Conservation (phyloP, 1,140 invertebrate genomes). For the Orius insidiosus region DNA sequence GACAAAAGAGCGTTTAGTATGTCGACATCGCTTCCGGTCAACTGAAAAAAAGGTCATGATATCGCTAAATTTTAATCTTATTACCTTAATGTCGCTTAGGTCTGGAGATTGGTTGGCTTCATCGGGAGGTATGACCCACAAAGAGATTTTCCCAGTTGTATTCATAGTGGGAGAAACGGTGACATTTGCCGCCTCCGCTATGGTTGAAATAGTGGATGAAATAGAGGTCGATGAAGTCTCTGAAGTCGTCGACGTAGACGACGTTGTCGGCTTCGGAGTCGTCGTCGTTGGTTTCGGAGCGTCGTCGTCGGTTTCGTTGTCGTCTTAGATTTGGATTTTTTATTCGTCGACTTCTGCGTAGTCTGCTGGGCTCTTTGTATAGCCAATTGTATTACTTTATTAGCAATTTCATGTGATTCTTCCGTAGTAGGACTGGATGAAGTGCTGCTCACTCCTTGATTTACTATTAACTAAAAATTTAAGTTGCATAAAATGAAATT, state of each 20-base stretch:
- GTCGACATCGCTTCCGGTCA: conserved; percentile 15
- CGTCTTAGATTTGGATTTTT: too few relatives aligned
- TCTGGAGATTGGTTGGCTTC: conserved; percentile 7
- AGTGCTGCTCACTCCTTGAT: not conserved
- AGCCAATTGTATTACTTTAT: conserved; percentile 14
- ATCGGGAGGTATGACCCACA: conserved; percentile 19
- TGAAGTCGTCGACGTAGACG: conserved; percentile 2
- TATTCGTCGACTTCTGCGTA: conserved; percentile 5
- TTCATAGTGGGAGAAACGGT: conserved; percentile 3
- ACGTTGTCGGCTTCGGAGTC: not conserved
- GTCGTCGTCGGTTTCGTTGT: too few relatives aligned
- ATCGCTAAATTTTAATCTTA: not conserved
- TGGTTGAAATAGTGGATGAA: not conserved
- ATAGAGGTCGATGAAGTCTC: not conserved
- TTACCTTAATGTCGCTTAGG: not conserved
- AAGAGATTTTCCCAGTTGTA: conserved; percentile 18
- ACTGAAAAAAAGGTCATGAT: conserved; percentile 7
- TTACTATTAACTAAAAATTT: not conserved
- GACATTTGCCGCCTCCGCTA: not conserved
- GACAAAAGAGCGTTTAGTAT: conserved; percentile 16
- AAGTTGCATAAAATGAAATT: not conserved
- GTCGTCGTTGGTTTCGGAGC: not conserved
- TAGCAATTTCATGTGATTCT: conserved; percentile 5
- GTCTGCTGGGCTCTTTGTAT: conserved; percentile 16
- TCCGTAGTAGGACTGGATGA: not conserved